These are phyloP conservation scores for Helobdella robusta DNA, from an alignment of 2,888 invertebrate genomes.

Conservation along the genomic window DNA sequence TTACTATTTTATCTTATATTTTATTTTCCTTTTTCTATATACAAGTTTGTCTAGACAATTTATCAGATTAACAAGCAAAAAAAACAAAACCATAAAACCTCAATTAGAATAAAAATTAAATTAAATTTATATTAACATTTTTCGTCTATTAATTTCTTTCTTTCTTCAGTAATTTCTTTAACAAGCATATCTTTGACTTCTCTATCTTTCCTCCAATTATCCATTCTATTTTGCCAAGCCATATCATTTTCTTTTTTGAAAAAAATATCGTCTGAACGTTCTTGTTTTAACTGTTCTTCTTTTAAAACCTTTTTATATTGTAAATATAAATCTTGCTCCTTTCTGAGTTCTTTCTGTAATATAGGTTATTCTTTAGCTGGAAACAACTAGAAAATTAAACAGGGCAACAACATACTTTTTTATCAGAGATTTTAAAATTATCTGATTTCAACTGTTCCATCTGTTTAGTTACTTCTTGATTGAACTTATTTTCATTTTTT, in stretches of 20 bases:
- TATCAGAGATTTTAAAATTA: too few species aligned
- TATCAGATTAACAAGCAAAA: too few species aligned
- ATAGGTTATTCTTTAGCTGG: too few species aligned
- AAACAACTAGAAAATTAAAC: too few species aligned
- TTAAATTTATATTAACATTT: constrained; percentile 41
- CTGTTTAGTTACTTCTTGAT: too few species aligned
- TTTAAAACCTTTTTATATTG: constrained; percentile 43
- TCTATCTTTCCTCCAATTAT: constrained; percentile 44
- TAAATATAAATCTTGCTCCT: constrained; percentile 45
- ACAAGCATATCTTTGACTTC: constrained; percentile 44
- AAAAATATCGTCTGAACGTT: constrained; percentile 43
- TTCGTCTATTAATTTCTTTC: constrained; percentile 43
- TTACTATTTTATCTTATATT: too few species aligned
- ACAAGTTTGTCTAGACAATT: too few species aligned
- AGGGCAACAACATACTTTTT: too few species aligned
- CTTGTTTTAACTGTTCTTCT: constrained; percentile 42
- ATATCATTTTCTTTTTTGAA: constrained; percentile 45
- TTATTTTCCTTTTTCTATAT: too few species aligned
- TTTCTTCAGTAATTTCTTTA: constrained; percentile 42
- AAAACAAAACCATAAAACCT: not conserved
- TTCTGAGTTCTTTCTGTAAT: constrained; percentile 43
- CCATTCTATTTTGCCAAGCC: constrained; percentile 47
- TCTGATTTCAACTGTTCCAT: too few species aligned
- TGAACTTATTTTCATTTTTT: too few species aligned
- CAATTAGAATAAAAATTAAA: not conserved